Base-by-base conservation (phyloP, 2,797 vertebrate species). In the Myotis myotis region DNA sequence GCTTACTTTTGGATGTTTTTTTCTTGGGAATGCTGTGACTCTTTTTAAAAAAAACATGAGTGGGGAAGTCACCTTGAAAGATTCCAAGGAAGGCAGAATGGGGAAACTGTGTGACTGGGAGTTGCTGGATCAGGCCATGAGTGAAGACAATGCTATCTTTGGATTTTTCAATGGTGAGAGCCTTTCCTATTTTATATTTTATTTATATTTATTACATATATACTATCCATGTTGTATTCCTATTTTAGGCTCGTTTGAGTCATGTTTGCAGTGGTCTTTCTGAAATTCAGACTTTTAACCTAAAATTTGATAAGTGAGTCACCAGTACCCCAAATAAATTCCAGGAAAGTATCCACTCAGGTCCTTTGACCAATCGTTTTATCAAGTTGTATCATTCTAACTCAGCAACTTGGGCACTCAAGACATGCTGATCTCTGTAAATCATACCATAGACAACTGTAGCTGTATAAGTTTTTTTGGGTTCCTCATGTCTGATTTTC, bases 251-350 rank as follows among this genome's bases (percentile, higher is more conserved):
- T 28, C 47, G 2, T 93, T 81, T 91, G 70, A 70, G 36, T 44
- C 3, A 70, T 76, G 13, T 25, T 71, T 83, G 16, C 3, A 49
- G 13, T 47, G 44, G n/a, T 87, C 66, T 94, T 94, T 92, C 62
- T 87, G 55, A 53, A 89, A 86, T 71, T 79, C 16, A 33, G 55
- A 92, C 28, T 84, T 92, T 86, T 44, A 85, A 76, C 53, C 22
- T 84, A 49, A 68, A 76, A 51, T 62, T 81, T 44, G 51, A 17
- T 28, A 7, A 75, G 15, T 78, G 23, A 76, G 23, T 72, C 20
- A 76, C 30, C 87, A 28, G 38, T 28, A 68, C 28, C 17, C 20
- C 20, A 28, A 64, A 23, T 53, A 94, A 87, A 81, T 47, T 28
- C 20, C 47, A 92, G 49, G 64, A n/a, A 70, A 87, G 47, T 17